Evolutionary conservation across 2,113 vertebrate genomes (phyloP).

Genomic region (Myrmophylax atrothorax): DNA sequence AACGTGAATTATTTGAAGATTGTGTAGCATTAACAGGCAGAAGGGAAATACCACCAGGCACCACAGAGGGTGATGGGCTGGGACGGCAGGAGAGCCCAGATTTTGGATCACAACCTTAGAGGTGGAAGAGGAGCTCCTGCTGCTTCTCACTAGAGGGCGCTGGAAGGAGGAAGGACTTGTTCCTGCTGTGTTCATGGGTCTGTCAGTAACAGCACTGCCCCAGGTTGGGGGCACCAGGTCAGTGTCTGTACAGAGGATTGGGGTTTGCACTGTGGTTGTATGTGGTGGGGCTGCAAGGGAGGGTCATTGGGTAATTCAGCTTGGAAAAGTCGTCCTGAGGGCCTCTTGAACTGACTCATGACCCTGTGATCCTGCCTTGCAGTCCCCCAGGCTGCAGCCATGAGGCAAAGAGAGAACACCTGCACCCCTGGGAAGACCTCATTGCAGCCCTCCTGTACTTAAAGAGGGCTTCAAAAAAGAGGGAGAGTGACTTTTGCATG

Average conservation of each 20-base stretch:
- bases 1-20: not conserved
- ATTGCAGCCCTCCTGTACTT: no score
- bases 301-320: not conserved
- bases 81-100: not conserved
- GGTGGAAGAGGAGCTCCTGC: not conserved
- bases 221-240: not conserved
- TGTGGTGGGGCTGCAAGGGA: not conserved
- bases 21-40: not conserved
- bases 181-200: accelerated
- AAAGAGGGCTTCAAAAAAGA: not conserved
- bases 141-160: not conserved
- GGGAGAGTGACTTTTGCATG: not conserved
- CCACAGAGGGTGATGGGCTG: not conserved
- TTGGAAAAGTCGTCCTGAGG: not conserved
- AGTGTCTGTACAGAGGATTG: not conserved
- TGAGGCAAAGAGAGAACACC: not conserved
- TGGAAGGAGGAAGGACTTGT: not conserved
- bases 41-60: not conserved
- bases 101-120: not conserved
- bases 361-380: not conserved
- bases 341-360: not conserved
- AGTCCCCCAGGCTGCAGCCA: not conserved
- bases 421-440: not conserved
- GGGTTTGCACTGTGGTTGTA: not conserved
- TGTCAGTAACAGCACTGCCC: not conserved